Base-by-base conservation (phyloP, 1,140 invertebrate species). In the Listronotus bonariensis region DNA sequence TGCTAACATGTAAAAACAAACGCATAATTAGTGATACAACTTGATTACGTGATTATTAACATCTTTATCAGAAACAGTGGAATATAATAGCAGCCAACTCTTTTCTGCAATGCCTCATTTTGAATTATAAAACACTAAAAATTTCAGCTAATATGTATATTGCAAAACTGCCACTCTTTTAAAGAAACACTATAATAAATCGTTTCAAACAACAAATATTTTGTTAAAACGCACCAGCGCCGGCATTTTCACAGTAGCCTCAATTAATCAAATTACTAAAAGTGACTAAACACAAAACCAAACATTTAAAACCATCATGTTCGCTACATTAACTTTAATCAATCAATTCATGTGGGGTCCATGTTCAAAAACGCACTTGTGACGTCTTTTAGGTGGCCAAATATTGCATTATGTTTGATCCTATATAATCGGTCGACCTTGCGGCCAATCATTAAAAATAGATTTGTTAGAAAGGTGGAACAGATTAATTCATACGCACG, bases 351-450 rank as follows among this genome's bases (percentile, higher is more conserved):
- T 48, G 45, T 20, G 45, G 45, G 45, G 18, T 12, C 9, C 6
- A 26, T 26, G 8, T 5, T 4, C 8, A 12, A n/a, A 43, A 43
- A 43, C 14, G 14, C 41, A n/a, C 41, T 43, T 43, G 14, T 48
- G 45, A 48, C 45, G 45, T 26, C 18, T 48, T 48, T 48, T 20
- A 20, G 18, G 15, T 48, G 8, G 45, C 45, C 45, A 53, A 53
- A 38, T 53, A n/a, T 36, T 53, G n/a, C 17, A 53, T 53, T 53
- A 36, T 38, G 32, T 36, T 53, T 53, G 31, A 53, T 36, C 32
- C 51, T 10, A 38, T 53, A 53, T 38, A 18, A 20, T 15, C 45
- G 6, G 8, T 48, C 11, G 20, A 36, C 34, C 34, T 36, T 36
- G 34, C 8, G 8, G 34, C 11, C 34, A 36, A 10, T 32, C 48